Evolutionary conservation across 2,888 invertebrate species (phyloP), one percentile per base, ranked within the genome.

Genomic region (Thymelicus lineola): DNA sequence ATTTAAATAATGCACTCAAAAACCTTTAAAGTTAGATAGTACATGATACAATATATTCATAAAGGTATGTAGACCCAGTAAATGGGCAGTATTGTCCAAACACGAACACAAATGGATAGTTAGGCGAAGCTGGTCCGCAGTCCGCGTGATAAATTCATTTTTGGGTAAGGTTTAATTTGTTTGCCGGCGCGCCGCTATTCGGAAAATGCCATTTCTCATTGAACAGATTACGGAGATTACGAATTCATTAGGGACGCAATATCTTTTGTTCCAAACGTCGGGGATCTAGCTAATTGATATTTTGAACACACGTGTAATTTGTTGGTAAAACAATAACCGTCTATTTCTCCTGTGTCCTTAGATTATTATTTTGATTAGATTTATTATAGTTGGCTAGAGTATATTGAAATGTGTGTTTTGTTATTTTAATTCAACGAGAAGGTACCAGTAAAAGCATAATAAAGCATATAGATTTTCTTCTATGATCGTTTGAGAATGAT

Each of bases 191-290:
- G 80, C 82, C 74, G 78, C 84, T 86, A 86, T 89, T 89, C 83
- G 83, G 83, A 88, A 89, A 89, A 88, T 83, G 89, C 91, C 90
- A 90, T 93, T 90, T 88, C 91, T 93, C 92, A 93, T 91, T 90
- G 91, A 91, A 90, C 90, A 92, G 93, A 93, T 93, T 93, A 91
- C 87, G 71, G 87, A 91, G 92, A 92, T 93, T 93, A 92, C 89
- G 86, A 91, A 91, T 93, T 92, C 91, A 93, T 93, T 93, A 90
- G 92, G 90, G 89, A 83, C 81, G 81, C 84, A 82, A 84, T 91
- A 90, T 91, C 90, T 90, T 90, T 87, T 87, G 86, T 87, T 85
- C 79, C 76, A 74, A 79, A 80, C 75, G 75, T 76, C 75, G 75
- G 85, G 86, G 85, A 79, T 76, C 74, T 76, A 76, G 77, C 85